Evolutionary conservation across 2,888 invertebrate genomes (phyloP).

Genomic region (Ornithoptera alexandrae): DNA sequence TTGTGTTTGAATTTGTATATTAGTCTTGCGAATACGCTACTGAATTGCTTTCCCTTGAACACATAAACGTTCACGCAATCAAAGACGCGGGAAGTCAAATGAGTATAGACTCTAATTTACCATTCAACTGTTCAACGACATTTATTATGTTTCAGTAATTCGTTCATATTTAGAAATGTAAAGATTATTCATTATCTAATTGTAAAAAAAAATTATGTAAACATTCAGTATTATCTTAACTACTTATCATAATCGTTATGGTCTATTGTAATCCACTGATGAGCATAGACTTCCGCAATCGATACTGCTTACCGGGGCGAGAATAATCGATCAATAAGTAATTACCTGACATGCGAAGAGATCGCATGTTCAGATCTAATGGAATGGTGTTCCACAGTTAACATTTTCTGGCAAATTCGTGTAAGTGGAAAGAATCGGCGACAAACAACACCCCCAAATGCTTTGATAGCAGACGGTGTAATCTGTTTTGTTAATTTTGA

Average conservation of each 20-base stretch:
- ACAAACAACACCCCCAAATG: conserved; percentile 59
- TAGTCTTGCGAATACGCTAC: conserved; percentile 29
- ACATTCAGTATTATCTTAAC: too few species aligned
- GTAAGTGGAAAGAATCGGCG: conserved; percentile 67
- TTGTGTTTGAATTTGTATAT: conserved; percentile 43
- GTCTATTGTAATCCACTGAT: too few species aligned
- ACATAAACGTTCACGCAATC: conserved; percentile 37
- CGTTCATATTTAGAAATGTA: background rate
- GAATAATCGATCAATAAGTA: too few species aligned
- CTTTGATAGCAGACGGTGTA: conserved; percentile 68
- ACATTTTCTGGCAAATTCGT: conserved; percentile 44
- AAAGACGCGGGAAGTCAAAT: conserved; percentile 25
- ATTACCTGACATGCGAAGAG: too few species aligned
- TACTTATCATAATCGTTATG: too few species aligned
- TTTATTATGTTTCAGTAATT: background rate
- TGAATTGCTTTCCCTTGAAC: conserved; percentile 36
- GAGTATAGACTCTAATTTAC: conserved; percentile 20
- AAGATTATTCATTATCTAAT: background rate
- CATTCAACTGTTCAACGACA: conserved; percentile 1
- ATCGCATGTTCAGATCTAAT: conserved; percentile 27
- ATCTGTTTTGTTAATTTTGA: conserved; percentile 77
- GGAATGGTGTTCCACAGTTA: conserved; percentile 23
- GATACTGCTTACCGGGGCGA: too few species aligned
- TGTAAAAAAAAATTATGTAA: too few species aligned
- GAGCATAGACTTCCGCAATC: too few species aligned